A percentile compares a stretch with the other conserved stretches of the same genome.
phyloP scores from a whole-genome alignment of 2,113 vertebrate genomes.

The Sylvietta virens region DNA sequence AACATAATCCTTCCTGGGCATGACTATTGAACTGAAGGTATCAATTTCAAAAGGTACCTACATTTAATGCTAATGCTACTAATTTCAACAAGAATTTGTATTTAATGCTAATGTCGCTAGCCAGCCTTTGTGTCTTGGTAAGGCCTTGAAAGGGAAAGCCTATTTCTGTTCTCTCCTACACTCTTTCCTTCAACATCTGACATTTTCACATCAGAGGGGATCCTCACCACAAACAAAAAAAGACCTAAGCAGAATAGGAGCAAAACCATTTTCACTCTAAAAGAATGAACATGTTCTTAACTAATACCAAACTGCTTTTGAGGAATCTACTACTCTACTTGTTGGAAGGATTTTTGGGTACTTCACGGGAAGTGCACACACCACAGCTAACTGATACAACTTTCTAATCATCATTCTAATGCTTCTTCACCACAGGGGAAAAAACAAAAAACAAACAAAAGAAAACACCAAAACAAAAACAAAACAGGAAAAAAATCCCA shows the following conservation, averaged over 20 bases:
- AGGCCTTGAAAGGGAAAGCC: background rate
- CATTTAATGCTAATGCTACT: background rate
- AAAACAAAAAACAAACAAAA: background rate
- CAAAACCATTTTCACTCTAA: background rate
- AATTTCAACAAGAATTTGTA: background rate
- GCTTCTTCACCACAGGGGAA: background rate
- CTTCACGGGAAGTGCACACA: background rate
- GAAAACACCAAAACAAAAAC: background rate
- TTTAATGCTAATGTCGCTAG: background rate
- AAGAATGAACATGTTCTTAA: background rate
- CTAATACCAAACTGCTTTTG: background rate
- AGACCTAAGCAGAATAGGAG: background rate
- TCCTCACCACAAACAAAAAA: background rate
- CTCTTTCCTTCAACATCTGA: background rate
- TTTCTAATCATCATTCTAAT: background rate
- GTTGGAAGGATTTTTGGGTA: background rate
- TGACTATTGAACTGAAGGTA: background rate
- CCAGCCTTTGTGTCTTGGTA: background rate
- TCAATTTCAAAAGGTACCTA: background rate
- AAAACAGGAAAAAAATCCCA: background rate
- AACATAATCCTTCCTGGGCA: background rate
- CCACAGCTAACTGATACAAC: background rate
- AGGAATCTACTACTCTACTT: background rate
- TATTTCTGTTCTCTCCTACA: background rate
- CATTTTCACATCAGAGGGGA: background rate